Percentiles rank a stretch among this genome's conserved stretches.
These are phyloP conservation scores for Trididemnum nubilum DNA, from an alignment of 23 tunicate genomes.

Conservation along the genomic window DNA sequence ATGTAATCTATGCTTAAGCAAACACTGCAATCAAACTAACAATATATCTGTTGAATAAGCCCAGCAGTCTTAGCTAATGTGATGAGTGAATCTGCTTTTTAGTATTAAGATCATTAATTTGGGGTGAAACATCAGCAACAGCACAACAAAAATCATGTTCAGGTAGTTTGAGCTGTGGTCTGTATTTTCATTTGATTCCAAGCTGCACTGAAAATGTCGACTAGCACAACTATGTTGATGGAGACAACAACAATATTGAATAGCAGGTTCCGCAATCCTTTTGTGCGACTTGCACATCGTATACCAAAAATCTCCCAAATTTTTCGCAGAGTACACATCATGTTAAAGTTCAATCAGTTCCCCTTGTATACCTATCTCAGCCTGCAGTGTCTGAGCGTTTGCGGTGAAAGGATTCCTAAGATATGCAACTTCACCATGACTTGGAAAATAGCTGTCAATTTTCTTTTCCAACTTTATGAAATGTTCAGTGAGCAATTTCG, in stretches of 20 bases:
- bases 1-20: constrained; percentile 19
- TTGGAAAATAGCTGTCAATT: constrained; percentile 47
- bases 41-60: constrained; percentile 14
- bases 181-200: constrained; percentile 25
- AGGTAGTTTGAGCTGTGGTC: constrained; percentile 21
- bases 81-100: constrained; percentile 12
- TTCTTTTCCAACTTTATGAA: constrained; percentile 41
- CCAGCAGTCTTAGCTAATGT: constrained; percentile 29
- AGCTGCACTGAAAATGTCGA: constrained; percentile 26
- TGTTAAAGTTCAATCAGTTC: constrained; percentile 28
- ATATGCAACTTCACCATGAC: constrained; percentile 42
- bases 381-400: constrained; percentile 41
- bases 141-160: constrained; percentile 35
- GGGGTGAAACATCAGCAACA: constrained; percentile 24
- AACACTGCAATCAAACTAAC: constrained; percentile 30
- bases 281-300: constrained; percentile 26
- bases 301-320: constrained; percentile 23
- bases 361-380: constrained; percentile 28
- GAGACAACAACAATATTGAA: constrained; percentile 25
- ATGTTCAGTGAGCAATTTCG: constrained; percentile 40
- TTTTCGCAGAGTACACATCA: constrained; percentile 31
- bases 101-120: constrained; percentile 14
- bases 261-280: constrained; percentile 31
- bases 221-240: constrained; percentile 24
- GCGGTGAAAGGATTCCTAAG: constrained; percentile 50